Base-by-base conservation (phyloP, 1,140 invertebrate genomes). In the Temnothorax curvispinosus region DNA sequence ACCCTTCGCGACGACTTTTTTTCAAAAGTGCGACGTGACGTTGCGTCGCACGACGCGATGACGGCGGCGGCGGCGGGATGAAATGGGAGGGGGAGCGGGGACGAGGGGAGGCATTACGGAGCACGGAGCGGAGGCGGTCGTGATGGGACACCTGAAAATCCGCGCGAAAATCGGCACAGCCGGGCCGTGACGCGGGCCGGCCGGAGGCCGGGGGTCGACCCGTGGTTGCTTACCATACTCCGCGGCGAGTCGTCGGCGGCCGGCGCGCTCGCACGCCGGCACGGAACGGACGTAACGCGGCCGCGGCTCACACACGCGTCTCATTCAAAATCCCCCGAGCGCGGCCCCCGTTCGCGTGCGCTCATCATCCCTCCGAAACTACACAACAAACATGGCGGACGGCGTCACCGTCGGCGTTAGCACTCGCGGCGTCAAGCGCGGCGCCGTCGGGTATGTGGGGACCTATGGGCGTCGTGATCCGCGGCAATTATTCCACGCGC, bases 331-430 rank as follows among this genome's bases (percentile, higher is more conserved):
- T 13, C 21, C 41, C 84, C 74, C 18, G n/a, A 27, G 54, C 65
- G 52, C 27, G 27, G 27, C 27, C 27, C 27, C 54, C 60, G 50
- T 89, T 32, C 89, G 71, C 78, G 87, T 90, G 72, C 89, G 60
- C 90, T 76, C 85, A 69, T 90, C 90, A 87, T 90, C 87, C 87
- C 84, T 85, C 82, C 84, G 89, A 90, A 91, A 91, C 89, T 90
- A 89, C 56, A 91, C 56, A 91, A 91, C 90, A 91, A 90, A 89
- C 89, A 91, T 91, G 90, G 90, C 90, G 72, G 78, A 44, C 82
- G 71, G 90, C 89, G 89, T 90, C 90, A 76, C 82, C 69, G 41
- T 56, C 52, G 54, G 41, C 54, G 21, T 7, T 38, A 15, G 50
- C 35, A 84, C 80, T 74, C 67, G 69, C 54, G 54, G 27, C 41